Evolutionary conservation across 2,888 invertebrate species (phyloP), one percentile per base, ranked within the genome.

Genomic region (Brachyptera putata): DNA sequence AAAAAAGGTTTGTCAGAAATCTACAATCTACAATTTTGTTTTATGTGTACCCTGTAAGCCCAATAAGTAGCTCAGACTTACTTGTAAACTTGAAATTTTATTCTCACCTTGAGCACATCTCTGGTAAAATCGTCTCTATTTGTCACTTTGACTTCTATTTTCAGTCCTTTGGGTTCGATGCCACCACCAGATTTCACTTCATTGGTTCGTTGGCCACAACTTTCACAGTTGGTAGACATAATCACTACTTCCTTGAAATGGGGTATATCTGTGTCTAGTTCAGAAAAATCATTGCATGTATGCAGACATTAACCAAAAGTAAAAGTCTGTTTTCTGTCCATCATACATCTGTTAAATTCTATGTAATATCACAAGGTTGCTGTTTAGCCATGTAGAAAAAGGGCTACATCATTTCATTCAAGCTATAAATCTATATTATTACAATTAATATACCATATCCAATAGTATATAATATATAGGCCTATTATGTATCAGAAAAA

Each of bases 171-270:
- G 0, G 85, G 81, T 72, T 93, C 94, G 34, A 97, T 85, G 0
- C 96, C 96, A 16, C 89, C 82, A 0, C 95, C 95, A 0, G 94
- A 89, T 74, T 98, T 97, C 0, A 99, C 95, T 79, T 99, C 99
- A 72, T 94, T 98, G 1, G 96, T 95, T 67, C 89, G 84, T 70
- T 85, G 83, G 0, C 98, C 98, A 75, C 99, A 99, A 0, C 73
- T 72, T 14, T 96, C 95, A 73, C 99, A 99, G 0, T 77, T 80
- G 0, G 95, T 95, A 1, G 97, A 95, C 98, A 99, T 99, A 62
- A 99, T 94, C 0, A 99, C 87, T 0, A 95, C 94, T 73, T 98
- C 92, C 75, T 99, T 98, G 75, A 99, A 99, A 74, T 95, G 88
- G 0, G 99, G 99, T 71, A 99, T 94, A 67, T 86, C 85, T 84